These are phyloP conservation scores for Vombatus ursinus DNA, from an alignment of 2,113 vertebrate genomes.

Conservation along the genomic window DNA sequence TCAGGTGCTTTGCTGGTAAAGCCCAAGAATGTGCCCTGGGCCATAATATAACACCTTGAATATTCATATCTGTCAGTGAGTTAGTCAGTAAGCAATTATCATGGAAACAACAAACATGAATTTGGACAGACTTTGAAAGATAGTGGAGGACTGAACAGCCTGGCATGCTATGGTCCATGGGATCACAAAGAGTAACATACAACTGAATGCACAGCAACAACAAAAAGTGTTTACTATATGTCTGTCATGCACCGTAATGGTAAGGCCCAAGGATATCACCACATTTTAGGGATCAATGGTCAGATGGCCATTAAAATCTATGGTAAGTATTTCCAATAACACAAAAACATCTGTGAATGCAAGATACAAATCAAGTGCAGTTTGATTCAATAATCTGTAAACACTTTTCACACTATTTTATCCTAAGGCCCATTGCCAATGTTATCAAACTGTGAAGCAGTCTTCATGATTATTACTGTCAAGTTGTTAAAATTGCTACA, in stretches of 20 bases:
- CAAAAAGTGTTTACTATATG: background rate
- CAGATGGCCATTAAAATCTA: constrained; percentile 5
- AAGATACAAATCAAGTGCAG: constrained; percentile 27
- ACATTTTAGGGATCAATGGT: constrained; percentile 19
- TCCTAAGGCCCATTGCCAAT: constrained; percentile 14
- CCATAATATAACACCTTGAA: background rate
- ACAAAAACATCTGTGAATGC: background rate
- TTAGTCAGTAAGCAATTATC: background rate
- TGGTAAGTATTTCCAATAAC: background rate
- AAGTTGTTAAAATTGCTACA: constrained; percentile 11
- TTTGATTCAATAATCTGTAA: constrained; percentile 31
- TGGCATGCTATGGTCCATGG: background rate
- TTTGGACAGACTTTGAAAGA: background rate
- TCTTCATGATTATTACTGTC: constrained; percentile 16
- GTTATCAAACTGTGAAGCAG: constrained; percentile 12
- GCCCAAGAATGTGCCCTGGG: background rate
- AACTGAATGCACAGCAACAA: too few species aligned
- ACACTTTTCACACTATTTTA: constrained; percentile 19
- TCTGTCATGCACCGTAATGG: background rate
- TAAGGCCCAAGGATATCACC: constrained; percentile 28
- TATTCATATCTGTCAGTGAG: background rate
- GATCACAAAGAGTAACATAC: background rate
- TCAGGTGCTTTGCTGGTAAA: background rate
- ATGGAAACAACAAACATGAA: background rate
- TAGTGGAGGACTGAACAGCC: background rate